These are phyloP conservation scores for Pycnomerus fuliginosus DNA, from an alignment of 2,888 invertebrate species.

Conservation along the genomic window DNA sequence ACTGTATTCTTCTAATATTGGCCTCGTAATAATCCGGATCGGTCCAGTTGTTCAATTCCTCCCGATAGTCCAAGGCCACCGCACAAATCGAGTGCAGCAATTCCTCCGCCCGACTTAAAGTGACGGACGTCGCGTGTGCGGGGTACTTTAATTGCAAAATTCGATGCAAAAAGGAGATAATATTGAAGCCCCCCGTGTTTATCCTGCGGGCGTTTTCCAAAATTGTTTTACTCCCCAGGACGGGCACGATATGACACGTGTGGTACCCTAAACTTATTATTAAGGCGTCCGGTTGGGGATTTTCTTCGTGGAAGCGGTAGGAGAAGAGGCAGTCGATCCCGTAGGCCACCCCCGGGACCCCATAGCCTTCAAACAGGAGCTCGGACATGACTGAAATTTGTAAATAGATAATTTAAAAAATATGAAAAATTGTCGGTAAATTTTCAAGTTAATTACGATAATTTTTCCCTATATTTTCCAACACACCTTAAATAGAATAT, in stretches of 20 bases:
- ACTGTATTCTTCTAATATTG: constrained; percentile 80
- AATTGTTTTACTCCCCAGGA: constrained; percentile 70
- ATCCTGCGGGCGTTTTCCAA: constrained; percentile 73
- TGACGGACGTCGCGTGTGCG: constrained; percentile 84
- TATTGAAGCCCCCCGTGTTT: constrained; percentile 85
- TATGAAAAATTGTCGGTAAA: too few relatives aligned
- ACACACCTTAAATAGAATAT: too few relatives aligned
- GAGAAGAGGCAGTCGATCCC: constrained; percentile 85
- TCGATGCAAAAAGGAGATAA: constrained; percentile 81
- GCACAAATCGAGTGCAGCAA: constrained; percentile 78
- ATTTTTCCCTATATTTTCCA: too few relatives aligned
- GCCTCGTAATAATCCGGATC: constrained; percentile 78
- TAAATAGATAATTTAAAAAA: too few relatives aligned
- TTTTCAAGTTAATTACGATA: too few relatives aligned
- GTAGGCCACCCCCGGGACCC: constrained; percentile 80
- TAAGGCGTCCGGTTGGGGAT: constrained; percentile 63
- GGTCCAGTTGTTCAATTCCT: constrained; percentile 79
- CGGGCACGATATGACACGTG: constrained; percentile 83
- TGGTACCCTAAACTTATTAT: constrained; percentile 86
- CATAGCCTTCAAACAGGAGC: constrained; percentile 89
- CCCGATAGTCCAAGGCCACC: constrained; percentile 76
- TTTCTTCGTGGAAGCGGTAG: constrained; percentile 61
- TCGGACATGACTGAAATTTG: constrained; percentile 90
- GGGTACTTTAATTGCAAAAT: constrained; percentile 92
- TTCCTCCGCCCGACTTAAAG: constrained; percentile 84